phyloP scores from a whole-genome alignment of 2,113 vertebrate genomes.

The Bucco capensis region DNA sequence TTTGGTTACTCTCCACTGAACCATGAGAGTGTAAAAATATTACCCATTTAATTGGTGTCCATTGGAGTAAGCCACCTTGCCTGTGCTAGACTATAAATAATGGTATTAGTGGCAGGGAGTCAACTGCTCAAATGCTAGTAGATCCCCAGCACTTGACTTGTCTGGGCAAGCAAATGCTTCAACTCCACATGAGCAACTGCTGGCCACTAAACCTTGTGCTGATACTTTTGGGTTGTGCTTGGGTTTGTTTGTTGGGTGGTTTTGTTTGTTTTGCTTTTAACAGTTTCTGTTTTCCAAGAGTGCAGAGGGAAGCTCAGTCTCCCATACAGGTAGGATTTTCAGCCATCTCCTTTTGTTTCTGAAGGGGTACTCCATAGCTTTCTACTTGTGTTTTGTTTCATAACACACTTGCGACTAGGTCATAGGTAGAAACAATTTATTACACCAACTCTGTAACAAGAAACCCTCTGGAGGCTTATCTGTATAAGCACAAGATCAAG shows the following conservation, averaged over 20 bases:
- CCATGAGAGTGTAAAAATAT: slow-evolving; percentile 47
- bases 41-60: slow-evolving; percentile 19
- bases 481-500: neutral
- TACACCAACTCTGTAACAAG: neutral
- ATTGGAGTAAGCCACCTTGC: slow-evolving; percentile 8
- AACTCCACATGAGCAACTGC: neutral
- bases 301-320: neutral
- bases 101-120: slow-evolving; percentile 3
- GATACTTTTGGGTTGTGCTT: neutral
- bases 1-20: slow-evolving; percentile 55
- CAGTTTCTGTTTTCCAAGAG: neutral
- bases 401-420: neutral
- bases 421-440: neutral
- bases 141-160: slow-evolving; percentile 6
- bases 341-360: neutral
- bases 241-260: neutral
- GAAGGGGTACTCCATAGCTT: neutral
- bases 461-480: neutral
- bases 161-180: slow-evolving; percentile 25
- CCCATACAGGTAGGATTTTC: neutral
- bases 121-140: neutral
- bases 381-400: neutral
- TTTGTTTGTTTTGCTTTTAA: neutral
- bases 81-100: slow-evolving; percentile 47
- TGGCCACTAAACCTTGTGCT: neutral